Conservation (phyloP, 2,113 vertebrate genomes). For the Dasyurus viverrinus region DNA sequence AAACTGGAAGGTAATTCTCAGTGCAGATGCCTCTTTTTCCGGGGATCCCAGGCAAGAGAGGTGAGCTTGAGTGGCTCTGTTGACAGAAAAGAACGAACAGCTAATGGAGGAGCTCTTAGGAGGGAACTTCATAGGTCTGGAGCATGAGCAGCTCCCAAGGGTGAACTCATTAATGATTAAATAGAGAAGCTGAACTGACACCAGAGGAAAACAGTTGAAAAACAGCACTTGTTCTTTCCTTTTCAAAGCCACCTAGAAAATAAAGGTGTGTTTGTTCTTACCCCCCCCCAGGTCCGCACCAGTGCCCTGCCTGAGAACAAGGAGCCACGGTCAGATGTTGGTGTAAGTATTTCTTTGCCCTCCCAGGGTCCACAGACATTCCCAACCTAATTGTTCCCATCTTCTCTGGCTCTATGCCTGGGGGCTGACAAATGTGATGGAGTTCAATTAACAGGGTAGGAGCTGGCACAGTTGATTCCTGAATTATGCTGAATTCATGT, state of each 20-base stretch:
- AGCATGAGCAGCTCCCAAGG: not conserved
- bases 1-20: conserved; percentile 23
- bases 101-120: conserved; percentile 38
- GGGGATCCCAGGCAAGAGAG: not conserved
- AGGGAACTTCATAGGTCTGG: not conserved
- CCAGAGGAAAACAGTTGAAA: conserved; percentile 1
- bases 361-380: not conserved
- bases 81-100: conserved; percentile 8
- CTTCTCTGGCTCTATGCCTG: conserved; percentile 34
- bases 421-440: conserved; percentile 20
- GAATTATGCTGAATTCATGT: conserved; percentile 1
- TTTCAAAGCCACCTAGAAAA: conserved; percentile 19
- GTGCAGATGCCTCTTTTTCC: not conserved
- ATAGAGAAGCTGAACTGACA: not conserved
- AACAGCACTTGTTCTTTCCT: not conserved
- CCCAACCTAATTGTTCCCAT: conserved; percentile 18
- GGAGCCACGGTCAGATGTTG: conserved; percentile 83
- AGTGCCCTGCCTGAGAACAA: conserved; percentile 82
- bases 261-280: conserved; percentile 17
- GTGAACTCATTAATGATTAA: conserved; percentile 56
- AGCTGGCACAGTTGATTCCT: not conserved
- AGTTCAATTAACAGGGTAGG: conserved; percentile 36
- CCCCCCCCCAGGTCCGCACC: conserved; percentile 81
- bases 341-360: conserved; percentile 79
- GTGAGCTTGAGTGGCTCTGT: not conserved